A percentile compares a stretch with the other conserved stretches of the same genome.
Evolutionary conservation across 2,888 invertebrate species (phyloP).

Genomic region (Crocallis elinguaria): DNA sequence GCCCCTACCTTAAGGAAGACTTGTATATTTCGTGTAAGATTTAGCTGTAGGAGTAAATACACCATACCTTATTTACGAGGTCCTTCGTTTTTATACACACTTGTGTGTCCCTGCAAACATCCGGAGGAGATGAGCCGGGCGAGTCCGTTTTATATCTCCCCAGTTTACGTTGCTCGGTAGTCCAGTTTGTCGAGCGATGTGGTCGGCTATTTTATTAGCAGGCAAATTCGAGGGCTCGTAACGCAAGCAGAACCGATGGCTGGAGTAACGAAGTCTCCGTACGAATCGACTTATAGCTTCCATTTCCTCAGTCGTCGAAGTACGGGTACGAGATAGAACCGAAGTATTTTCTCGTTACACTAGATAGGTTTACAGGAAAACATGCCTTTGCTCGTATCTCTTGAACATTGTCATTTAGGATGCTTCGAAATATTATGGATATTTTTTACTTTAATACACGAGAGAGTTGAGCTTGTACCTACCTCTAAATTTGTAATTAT

Average conservation of each 20-base stretch:
- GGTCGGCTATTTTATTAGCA: conserved; percentile 70
- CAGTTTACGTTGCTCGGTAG: conserved; percentile 58
- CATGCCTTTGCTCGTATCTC: conserved; percentile 19
- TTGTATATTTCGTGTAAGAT: conserved; percentile 27
- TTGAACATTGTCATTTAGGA: conserved; percentile 10
- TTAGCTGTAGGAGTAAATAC: conserved; percentile 36
- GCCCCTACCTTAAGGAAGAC: conserved; percentile 17
- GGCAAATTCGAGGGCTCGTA: conserved; percentile 75
- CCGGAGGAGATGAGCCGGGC: conserved; percentile 70
- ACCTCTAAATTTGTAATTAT: too few species aligned
- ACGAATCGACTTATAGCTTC: conserved; percentile 66
- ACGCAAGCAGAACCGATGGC: conserved; percentile 62
- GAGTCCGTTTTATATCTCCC: conserved; percentile 67
- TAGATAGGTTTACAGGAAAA: conserved; percentile 18
- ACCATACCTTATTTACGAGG: conserved; percentile 41
- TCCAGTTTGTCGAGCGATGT: conserved; percentile 56
- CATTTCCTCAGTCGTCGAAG: conserved; percentile 61
- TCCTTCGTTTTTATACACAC: conserved; percentile 42
- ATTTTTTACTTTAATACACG: neutral
- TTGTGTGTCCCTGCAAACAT: conserved; percentile 58
- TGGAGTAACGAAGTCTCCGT: conserved; percentile 62
- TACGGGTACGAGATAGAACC: conserved; percentile 35
- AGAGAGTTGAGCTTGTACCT: too few species aligned
- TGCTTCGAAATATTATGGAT: neutral
- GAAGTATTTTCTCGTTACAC: conserved; percentile 27